Evolutionary conservation across 1,140 invertebrate species (phyloP).

Genomic region (Proales similis): DNA sequence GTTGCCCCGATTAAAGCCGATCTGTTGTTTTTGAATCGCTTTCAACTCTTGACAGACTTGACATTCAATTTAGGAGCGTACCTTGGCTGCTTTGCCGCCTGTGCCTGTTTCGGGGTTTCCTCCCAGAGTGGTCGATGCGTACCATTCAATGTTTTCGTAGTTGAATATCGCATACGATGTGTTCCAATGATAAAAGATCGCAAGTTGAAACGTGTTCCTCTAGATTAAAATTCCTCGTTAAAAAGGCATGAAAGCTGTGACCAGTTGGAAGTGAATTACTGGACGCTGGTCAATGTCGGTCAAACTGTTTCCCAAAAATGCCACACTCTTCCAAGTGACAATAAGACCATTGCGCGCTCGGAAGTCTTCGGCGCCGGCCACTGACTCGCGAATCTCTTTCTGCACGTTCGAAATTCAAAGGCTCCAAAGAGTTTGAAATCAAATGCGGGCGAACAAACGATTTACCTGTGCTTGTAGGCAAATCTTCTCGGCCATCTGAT

Average conservation of each 20-base stretch:
- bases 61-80: not conserved
- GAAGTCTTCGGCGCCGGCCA: slow-evolving; percentile 70
- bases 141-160: slow-evolving; percentile 80
- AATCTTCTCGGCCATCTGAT: slow-evolving; percentile 35
- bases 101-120: slow-evolving; percentile 35
- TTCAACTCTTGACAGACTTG: not conserved
- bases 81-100: slow-evolving; percentile 31
- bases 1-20: slow-evolving; percentile 91
- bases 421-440: not conserved
- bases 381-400: slow-evolving; percentile 36
- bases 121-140: slow-evolving; percentile 68
- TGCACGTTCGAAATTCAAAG: not conserved
- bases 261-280: slow-evolving; percentile 50
- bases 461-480: slow-evolving; percentile 19
- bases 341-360: slow-evolving; percentile 77
- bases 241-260: not conserved
- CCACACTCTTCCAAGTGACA: slow-evolving; percentile 88
- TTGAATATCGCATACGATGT: slow-evolving; percentile 82
- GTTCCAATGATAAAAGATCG: slow-evolving; percentile 74
- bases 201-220: slow-evolving; percentile 88
- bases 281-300: slow-evolving; percentile 56
- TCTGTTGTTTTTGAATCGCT: slow-evolving; percentile 54
- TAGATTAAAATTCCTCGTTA: slow-evolving; percentile 49
- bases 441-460: not conserved
- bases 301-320: slow-evolving; percentile 62